Conservation (phyloP, 2,888 invertebrate genomes). For the Hirtodrosophila duncani region DNA sequence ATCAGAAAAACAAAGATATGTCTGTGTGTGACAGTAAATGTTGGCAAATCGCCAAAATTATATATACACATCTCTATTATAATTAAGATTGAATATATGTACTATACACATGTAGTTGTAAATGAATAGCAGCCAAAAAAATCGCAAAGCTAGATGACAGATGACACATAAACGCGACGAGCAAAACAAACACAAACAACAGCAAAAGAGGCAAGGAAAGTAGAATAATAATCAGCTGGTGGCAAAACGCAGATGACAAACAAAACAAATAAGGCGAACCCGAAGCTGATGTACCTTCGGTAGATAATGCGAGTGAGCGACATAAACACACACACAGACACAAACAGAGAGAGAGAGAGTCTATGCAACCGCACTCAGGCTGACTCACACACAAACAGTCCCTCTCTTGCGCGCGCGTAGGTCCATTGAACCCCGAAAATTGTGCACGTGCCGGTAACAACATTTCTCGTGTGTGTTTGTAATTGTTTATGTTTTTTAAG, state of each 20-base stretch:
- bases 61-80: constrained; percentile 41
- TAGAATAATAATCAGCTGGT: constrained; percentile 58
- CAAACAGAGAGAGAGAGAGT: background rate
- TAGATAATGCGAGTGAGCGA: background rate
- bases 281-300: constrained; percentile 13
- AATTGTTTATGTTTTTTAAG: no score
- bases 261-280: constrained; percentile 47
- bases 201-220: constrained; percentile 26
- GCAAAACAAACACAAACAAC: constrained; percentile 14
- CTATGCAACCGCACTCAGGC: no score
- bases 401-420: no score
- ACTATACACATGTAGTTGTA: background rate
- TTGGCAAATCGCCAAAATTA: constrained; percentile 36
- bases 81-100: constrained; percentile 21
- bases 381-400: no score
- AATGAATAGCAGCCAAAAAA: constrained; percentile 18
- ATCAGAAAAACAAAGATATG: no score
- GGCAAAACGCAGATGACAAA: constrained; percentile 27
- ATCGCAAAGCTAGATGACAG: constrained; percentile 34
- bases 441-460: no score
- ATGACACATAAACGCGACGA: constrained; percentile 34
- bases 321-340: background rate
- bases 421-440: no score
- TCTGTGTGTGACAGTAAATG: constrained; percentile 39
- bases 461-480: no score